A percentile compares a stretch with the other conserved stretches of the same genome.
These are phyloP conservation scores for Crocallis elinguaria DNA, from an alignment of 2,888 invertebrate species.

Conservation along the genomic window DNA sequence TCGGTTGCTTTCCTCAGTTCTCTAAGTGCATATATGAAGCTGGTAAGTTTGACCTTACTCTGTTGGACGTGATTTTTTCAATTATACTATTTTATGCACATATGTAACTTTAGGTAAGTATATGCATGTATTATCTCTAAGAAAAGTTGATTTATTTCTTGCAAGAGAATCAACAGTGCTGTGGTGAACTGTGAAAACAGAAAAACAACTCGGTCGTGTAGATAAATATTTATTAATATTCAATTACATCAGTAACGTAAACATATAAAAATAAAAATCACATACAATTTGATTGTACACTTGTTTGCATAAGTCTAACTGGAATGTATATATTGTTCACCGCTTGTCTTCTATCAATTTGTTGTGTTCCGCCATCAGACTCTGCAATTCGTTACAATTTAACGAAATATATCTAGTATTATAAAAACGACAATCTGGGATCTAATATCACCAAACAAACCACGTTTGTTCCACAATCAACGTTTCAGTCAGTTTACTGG, in stretches of 20 bases:
- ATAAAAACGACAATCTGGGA: neutral
- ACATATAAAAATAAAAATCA: slow-evolving; percentile 42
- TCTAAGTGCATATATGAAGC: too few species aligned
- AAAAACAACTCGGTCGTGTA: slow-evolving; percentile 3
- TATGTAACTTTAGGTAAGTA: too few species aligned
- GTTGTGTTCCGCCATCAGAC: slow-evolving; percentile 84
- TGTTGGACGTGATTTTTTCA: too few species aligned
- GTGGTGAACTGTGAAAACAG: too few species aligned
- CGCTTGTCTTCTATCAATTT: slow-evolving; percentile 73
- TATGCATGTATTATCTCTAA: too few species aligned
- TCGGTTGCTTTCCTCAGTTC: too few species aligned
- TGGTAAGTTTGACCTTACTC: too few species aligned
- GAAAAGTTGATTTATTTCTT: too few species aligned
- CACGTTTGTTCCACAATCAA: too few species aligned
- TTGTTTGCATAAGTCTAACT: slow-evolving; percentile 4
- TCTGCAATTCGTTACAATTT: slow-evolving; percentile 67
- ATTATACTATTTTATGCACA: too few species aligned
- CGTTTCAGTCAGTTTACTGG: neutral
- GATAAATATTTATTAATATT: slow-evolving; percentile 27
- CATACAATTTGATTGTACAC: slow-evolving; percentile 29
- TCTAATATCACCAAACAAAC: neutral
- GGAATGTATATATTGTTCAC: slow-evolving; percentile 45
- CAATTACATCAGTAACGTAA: slow-evolving; percentile 28
- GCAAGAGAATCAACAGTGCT: too few species aligned
- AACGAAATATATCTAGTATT: neutral